A percentile compares a stretch with the other conserved stretches of the same genome.
These are phyloP conservation scores for Xylota sylvarum DNA, from an alignment of 2,888 invertebrate species.

Conservation along the genomic window DNA sequence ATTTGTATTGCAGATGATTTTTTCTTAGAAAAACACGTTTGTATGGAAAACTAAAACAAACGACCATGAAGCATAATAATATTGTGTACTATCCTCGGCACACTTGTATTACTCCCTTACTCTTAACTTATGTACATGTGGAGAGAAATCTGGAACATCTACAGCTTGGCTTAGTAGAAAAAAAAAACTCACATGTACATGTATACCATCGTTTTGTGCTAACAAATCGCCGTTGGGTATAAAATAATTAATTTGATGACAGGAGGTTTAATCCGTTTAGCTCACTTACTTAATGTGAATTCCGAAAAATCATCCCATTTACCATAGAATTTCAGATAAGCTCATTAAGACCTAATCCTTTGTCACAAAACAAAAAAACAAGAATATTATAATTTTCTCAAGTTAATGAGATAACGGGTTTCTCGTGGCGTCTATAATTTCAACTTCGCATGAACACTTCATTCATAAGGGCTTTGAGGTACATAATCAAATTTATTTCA, in stretches of 20 bases:
- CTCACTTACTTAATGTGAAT: neutral
- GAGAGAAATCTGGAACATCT: too few relatives aligned
- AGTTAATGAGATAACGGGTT: constrained; percentile 17
- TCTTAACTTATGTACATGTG: too few relatives aligned
- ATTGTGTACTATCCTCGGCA: too few relatives aligned
- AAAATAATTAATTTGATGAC: neutral
- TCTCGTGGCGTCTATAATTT: constrained; percentile 9
- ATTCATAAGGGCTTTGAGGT: constrained; percentile 5
- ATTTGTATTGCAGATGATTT: too few relatives aligned
- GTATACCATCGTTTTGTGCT: neutral
- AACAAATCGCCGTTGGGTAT: neutral
- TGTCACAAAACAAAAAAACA: neutral
- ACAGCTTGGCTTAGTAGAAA: neutral
- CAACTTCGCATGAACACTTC: neutral
- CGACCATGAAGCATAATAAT: too few relatives aligned
- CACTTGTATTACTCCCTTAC: too few relatives aligned
- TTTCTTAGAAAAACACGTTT: too few relatives aligned
- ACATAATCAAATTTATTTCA: constrained; percentile 13
- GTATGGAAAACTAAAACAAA: too few relatives aligned
- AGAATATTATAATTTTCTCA: constrained; percentile 2
- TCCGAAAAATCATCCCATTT: neutral
- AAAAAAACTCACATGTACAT: neutral
- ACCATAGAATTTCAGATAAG: neutral
- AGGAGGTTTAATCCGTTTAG: neutral
- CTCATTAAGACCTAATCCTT: constrained; percentile 1